Percentiles rank a stretch among this genome's conserved stretches.
Conservation (phyloP, 2,888 invertebrate genomes). For the Gymnocheta viridis region DNA sequence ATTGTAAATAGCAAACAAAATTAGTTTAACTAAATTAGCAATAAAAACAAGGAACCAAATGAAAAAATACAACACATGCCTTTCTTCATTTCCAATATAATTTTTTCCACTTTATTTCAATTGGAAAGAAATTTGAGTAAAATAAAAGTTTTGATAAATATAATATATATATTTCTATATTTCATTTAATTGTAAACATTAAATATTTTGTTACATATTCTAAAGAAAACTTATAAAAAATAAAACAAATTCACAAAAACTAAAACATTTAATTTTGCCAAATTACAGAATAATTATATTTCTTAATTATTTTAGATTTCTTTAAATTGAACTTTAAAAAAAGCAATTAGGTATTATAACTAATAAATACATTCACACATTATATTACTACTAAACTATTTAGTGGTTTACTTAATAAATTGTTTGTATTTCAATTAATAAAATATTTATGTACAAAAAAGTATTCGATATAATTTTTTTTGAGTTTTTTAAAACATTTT, state of each 20-base stretch:
- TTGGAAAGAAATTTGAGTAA: slow-evolving; percentile 8
- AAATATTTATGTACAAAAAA: slow-evolving; percentile 53
- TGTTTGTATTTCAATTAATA: slow-evolving; percentile 40
- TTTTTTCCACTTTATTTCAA: not conserved
- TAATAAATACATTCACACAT: slow-evolving; percentile 61
- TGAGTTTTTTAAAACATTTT: not conserved
- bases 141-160: slow-evolving; percentile 4
- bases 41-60: slow-evolving; percentile 66
- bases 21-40: slow-evolving; percentile 67
- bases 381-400: slow-evolving; percentile 14
- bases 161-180: not conserved
- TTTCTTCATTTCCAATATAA: slow-evolving; percentile 18
- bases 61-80: slow-evolving; percentile 63
- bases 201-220: slow-evolving; percentile 21
- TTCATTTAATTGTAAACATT: slow-evolving; percentile 8
- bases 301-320: not conserved
- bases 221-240: slow-evolving; percentile 4
- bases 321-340: slow-evolving; percentile 2
- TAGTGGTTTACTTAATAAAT: slow-evolving; percentile 38
- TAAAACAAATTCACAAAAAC: slow-evolving; percentile 39
- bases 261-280: not conserved
- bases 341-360: slow-evolving; percentile 53
- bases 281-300: slow-evolving; percentile 3
- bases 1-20: slow-evolving; percentile 66
- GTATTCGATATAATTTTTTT: slow-evolving; percentile 1